phyloP scores from a whole-genome alignment of 2,797 vertebrate species.

The Hemitrygon akajei region DNA sequence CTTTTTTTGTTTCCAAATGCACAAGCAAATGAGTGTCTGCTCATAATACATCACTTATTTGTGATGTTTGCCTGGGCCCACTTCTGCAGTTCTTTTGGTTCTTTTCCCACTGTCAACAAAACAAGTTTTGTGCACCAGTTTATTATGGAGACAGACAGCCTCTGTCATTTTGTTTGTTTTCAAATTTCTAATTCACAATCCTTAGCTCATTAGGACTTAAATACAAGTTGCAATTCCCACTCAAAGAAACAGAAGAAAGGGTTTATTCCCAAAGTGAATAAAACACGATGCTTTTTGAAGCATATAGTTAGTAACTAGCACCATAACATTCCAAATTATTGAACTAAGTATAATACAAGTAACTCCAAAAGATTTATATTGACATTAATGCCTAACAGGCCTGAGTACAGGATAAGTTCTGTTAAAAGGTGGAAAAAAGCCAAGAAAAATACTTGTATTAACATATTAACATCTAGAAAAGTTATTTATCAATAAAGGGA shows the following conservation, averaged over 20 bases:
- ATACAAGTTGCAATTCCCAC: background rate
- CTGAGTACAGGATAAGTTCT: background rate
- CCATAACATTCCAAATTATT: background rate
- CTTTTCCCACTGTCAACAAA: background rate
- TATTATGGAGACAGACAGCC: background rate
- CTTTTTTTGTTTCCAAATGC: slow-evolving; percentile 8
- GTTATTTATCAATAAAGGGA: background rate
- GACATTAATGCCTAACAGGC: background rate
- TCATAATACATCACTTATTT: slow-evolving; percentile 5
- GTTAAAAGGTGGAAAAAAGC: background rate
- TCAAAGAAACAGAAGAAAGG: background rate
- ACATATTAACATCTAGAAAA: background rate
- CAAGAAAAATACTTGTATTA: background rate
- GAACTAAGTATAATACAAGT: background rate
- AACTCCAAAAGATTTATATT: background rate
- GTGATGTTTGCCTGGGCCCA: background rate
- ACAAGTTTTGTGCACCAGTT: background rate
- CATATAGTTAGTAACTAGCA: background rate
- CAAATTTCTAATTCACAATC: background rate
- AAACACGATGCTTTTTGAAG: background rate
- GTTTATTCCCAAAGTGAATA: background rate
- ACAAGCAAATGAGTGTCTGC: background rate
- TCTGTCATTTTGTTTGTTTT: slow-evolving; percentile 1
- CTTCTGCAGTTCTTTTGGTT: background rate
- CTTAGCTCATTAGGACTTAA: background rate